Conservation (phyloP, 2,113 vertebrate species). For the Zosterops hypoxanthus region DNA sequence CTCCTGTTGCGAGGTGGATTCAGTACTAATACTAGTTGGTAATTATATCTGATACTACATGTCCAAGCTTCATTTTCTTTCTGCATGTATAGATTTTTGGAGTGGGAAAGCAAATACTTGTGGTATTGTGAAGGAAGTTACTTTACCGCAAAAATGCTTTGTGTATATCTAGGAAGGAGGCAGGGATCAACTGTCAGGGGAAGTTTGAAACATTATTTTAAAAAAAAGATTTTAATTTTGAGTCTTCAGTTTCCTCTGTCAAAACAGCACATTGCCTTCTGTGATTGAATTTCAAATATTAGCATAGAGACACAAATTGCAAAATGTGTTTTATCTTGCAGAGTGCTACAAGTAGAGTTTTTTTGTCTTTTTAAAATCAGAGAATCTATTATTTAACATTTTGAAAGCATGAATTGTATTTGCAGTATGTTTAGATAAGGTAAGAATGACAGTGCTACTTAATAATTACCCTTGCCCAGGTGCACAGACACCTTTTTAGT, state of each 20-base stretch:
- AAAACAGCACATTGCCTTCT: background rate
- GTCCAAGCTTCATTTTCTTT: background rate
- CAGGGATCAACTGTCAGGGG: background rate
- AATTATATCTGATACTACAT: background rate
- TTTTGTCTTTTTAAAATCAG: background rate
- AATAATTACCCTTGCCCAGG: constrained; percentile 60
- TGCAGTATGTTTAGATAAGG: constrained; percentile 37
- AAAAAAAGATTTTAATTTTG: background rate
- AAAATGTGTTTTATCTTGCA: background rate
- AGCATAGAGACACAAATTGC: background rate
- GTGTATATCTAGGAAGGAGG: background rate
- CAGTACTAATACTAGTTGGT: background rate
- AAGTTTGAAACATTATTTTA: background rate
- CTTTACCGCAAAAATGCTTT: background rate
- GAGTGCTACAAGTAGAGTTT: background rate
- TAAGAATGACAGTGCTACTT: constrained; percentile 54
- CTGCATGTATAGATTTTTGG: background rate
- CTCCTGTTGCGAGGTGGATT: background rate
- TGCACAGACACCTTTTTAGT: constrained; percentile 54
- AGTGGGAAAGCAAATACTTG: background rate
- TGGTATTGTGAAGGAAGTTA: background rate
- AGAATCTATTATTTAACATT: constrained; percentile 20
- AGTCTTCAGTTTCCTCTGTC: background rate
- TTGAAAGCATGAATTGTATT: constrained; percentile 42
- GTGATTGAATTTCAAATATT: background rate